These are phyloP conservation scores for Steinernema carpocapsae DNA, from an alignment of 2,888 invertebrate genomes.

Conservation along the genomic window DNA sequence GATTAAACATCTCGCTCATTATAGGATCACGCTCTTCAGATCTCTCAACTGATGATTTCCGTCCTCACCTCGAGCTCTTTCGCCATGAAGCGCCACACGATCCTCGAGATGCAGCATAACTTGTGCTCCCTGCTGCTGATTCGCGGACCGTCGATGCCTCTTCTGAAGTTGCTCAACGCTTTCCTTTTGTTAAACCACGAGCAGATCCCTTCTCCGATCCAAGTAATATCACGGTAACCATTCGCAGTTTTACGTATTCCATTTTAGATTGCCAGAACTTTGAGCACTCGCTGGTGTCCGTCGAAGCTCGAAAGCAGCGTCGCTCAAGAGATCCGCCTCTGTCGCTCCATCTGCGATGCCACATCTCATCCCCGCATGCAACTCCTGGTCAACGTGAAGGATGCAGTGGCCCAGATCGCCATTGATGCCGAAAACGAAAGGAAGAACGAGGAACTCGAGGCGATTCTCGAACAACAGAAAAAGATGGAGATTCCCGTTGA, in stretches of 20 bases:
- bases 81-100: not conserved
- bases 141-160: slow-evolving; percentile 38
- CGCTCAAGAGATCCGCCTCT: not conserved
- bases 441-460: slow-evolving; percentile 31
- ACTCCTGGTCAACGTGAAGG: not conserved
- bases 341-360: slow-evolving; percentile 2
- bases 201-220: slow-evolving; percentile 50
- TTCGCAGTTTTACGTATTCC: no score
- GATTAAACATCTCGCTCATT: not conserved
- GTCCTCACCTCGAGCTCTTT: not conserved
- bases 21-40: not conserved
- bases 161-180: slow-evolving; percentile 42
- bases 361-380: slow-evolving; percentile 12
- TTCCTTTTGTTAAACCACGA: slow-evolving; percentile 50
- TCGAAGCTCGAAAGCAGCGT: not conserved
- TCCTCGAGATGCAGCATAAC: slow-evolving; percentile 15
- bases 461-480: not conserved
- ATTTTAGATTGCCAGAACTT: slow-evolving; percentile 42
- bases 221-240: no score
- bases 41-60: slow-evolving; percentile 3
- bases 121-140: not conserved
- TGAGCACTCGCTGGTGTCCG: slow-evolving; percentile 17
- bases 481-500: not conserved
- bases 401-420: slow-evolving; percentile 2
- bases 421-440: slow-evolving; percentile 27